These are phyloP conservation scores for Elmis aenea DNA, from an alignment of 2,888 invertebrate species.

Conservation along the genomic window DNA sequence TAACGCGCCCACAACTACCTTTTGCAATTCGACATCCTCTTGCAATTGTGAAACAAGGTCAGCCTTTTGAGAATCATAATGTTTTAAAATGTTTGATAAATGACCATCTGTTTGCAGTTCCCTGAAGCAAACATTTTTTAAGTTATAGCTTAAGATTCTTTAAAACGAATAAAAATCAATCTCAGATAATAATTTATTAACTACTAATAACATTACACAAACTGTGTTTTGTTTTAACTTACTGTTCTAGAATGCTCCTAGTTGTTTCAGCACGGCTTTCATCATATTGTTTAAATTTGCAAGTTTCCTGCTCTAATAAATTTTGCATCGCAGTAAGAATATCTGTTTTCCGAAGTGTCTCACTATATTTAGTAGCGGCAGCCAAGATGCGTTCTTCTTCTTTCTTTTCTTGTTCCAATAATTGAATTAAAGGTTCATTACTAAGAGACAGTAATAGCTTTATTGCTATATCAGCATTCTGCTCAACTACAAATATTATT, in stretches of 20 bases:
- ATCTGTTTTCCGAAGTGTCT: constrained; percentile 60
- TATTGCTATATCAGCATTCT: constrained; percentile 61
- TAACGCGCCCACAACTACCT: constrained; percentile 65
- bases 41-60: constrained; percentile 57
- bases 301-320: constrained; percentile 62
- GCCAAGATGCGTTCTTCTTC: constrained; percentile 64
- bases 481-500: constrained; percentile 49
- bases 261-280: constrained; percentile 52
- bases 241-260: constrained; percentile 61
- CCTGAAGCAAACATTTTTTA: constrained; percentile 36
- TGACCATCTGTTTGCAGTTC: constrained; percentile 60
- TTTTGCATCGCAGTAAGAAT: constrained; percentile 67
- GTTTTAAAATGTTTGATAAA: constrained; percentile 55
- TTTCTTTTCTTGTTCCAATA: constrained; percentile 61
- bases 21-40: constrained; percentile 67
- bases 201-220: background rate
- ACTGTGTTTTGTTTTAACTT: constrained; percentile 13
- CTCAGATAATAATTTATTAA: background rate
- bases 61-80: constrained; percentile 58
- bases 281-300: constrained; percentile 59
- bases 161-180: too few relatives aligned
- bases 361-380: constrained; percentile 54
- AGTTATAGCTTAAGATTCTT: background rate
- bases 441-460: constrained; percentile 59
- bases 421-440: constrained; percentile 58